Evolutionary conservation across 2,888 invertebrate species (phyloP).

Genomic region (Drepanosiphum platanoidis): DNA sequence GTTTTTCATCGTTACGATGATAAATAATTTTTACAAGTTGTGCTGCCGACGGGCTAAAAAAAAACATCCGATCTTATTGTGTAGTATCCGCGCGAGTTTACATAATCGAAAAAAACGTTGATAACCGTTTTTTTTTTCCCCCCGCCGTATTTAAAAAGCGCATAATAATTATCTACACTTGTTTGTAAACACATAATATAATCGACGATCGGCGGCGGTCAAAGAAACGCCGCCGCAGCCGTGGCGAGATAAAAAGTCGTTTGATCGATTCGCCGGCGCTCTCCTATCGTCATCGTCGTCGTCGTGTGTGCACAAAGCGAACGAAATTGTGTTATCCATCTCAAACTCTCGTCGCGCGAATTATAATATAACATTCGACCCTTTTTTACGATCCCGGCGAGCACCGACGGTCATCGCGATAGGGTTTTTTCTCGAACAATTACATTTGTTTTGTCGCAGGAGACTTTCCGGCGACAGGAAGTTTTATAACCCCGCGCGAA

Average conservation of each 20-base stretch:
- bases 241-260: constrained; percentile 36
- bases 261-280: constrained; percentile 16
- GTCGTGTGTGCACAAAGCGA: too few species aligned
- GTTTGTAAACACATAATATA: constrained; percentile 6
- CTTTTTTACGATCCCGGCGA: too few species aligned
- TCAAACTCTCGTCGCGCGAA: constrained; percentile 36
- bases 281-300: too few species aligned
- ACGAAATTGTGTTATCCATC: neutral
- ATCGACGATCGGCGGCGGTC: constrained; percentile 34
- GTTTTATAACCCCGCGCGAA: constrained; percentile 24
- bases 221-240: constrained; percentile 36
- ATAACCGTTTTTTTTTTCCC: neutral
- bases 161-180: constrained; percentile 22
- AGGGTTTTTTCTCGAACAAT: neutral
- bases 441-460: neutral
- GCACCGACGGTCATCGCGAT: too few species aligned
- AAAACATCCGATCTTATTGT: constrained; percentile 19
- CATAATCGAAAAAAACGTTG: constrained; percentile 18
- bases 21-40: neutral
- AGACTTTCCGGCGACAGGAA: constrained; percentile 42
- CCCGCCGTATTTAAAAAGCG: neutral
- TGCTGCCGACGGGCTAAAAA: neutral
- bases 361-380: neutral
- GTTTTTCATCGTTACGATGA: neutral
- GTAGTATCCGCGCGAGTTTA: constrained; percentile 15